Conservation (phyloP, 2,888 invertebrate genomes). For the Dendrolimus pini region DNA sequence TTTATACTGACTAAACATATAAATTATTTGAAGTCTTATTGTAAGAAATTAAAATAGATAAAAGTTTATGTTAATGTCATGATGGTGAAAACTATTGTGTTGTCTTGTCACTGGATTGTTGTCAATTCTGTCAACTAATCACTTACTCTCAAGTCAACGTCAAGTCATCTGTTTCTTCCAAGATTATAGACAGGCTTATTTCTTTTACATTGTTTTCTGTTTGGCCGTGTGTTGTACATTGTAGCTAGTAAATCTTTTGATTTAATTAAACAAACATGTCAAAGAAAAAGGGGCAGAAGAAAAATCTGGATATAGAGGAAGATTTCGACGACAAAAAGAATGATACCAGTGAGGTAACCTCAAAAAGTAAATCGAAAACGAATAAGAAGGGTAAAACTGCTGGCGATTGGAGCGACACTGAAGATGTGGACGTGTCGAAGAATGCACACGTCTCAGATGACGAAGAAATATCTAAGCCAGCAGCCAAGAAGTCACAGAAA, state of each 20-base stretch:
- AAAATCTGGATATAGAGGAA: conserved; percentile 73
- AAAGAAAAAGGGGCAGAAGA: conserved; percentile 77
- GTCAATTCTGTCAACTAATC: too few species aligned
- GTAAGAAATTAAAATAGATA: too few species aligned
- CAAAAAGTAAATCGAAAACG: conserved; percentile 67
- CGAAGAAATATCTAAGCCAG: conserved; percentile 54
- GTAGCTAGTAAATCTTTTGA: not conserved
- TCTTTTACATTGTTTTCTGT: too few species aligned
- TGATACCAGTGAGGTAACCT: conserved; percentile 63
- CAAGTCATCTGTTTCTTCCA: too few species aligned
- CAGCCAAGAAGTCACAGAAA: conserved; percentile 68
- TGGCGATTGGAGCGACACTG: conserved; percentile 64
- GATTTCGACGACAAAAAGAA: conserved; percentile 65
- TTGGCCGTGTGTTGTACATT: not conserved
- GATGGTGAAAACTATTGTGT: too few species aligned
- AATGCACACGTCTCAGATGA: conserved; percentile 52
- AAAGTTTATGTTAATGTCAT: too few species aligned
- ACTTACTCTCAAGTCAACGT: too few species aligned
- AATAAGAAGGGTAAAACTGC: conserved; percentile 66
- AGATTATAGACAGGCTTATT: too few species aligned
- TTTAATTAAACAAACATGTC: conserved; percentile 57
- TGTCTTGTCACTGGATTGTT: too few species aligned
- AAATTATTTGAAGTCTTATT: too few species aligned
- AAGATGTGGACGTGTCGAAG: conserved; percentile 39
- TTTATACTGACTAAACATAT: too few species aligned